Evolutionary conservation across 2,888 invertebrate genomes (phyloP).

Genomic region (Adelphocoris suturalis): DNA sequence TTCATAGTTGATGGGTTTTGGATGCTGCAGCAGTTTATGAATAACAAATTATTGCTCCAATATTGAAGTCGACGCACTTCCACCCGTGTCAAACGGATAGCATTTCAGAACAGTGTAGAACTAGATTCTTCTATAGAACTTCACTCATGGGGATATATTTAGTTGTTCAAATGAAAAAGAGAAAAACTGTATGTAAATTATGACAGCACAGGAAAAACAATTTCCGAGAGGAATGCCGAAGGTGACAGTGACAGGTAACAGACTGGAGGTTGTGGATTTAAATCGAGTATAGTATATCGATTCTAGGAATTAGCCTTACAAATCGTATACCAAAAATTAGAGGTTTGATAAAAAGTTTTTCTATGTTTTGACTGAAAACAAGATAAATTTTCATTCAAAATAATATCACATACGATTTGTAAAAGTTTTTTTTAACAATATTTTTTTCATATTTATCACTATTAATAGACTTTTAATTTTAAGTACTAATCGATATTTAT

Average conservation of each 20-base stretch:
- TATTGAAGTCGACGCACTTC: conserved; percentile 18
- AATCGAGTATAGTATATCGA: background rate
- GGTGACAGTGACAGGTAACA: background rate
- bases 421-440: no score
- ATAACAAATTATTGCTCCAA: background rate
- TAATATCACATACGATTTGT: no score
- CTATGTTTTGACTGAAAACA: background rate
- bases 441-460: no score
- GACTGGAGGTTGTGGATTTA: background rate
- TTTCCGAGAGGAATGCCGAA: background rate
- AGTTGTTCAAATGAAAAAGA: no score
- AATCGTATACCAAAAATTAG: no score
- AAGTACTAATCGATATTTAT: no score
- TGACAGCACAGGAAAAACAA: background rate
- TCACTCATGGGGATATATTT: no score
- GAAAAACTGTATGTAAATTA: background rate
- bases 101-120: background rate
- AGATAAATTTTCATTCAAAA: background rate
- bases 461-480: no score
- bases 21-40: background rate
- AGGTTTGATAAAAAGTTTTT: no score
- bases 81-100: background rate
- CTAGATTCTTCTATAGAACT: background rate
- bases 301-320: no score
- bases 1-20: conserved; percentile 10